Evolutionary conservation across 2,888 invertebrate genomes (phyloP), one percentile per base, ranked within the genome.

Genomic region (Oxystoma pomonae): DNA sequence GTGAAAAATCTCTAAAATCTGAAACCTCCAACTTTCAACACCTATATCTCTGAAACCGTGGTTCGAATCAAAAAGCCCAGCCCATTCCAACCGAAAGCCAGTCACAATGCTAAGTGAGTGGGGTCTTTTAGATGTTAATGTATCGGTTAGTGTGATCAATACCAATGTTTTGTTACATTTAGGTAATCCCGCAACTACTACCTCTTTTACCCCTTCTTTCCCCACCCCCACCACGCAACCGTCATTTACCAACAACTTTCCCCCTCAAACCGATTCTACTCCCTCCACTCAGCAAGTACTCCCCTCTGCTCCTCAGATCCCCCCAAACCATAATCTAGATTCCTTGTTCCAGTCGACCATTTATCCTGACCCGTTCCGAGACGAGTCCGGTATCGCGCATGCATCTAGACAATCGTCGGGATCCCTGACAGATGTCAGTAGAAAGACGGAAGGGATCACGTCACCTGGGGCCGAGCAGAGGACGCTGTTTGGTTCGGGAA

Each of bases 321-420:
- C n/a, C n/a, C n/a, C n/a, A n/a, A 81, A 81, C 52, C 81, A 82
- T 61, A 81, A 82, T 68, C 77, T 87, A 67, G 86, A 86, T 71
- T 85, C 84, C 68, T 79, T 89, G 58, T 89, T 89, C 74, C 86
- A 87, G 73, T 83, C 85, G 66, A 83, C 88, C 69, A 84, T 84
- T 51, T 89, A 87, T 80, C 88, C 89, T 18, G 89, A 89, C 82
- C 89, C 89, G 2, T 89, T 89, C 72, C 85, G 86, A 79, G 53
- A 53, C 19, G 53, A 53, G 7, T 19, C 53, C 7, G 66, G 68
- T 35, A n/a, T 55, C 66, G 65, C 52, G n/a, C 63, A 56, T 16
- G 19, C 57, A 20, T 1, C 18, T 20, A 16, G 59, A 22, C 17
- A 63, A 52, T 19, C 70, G 62, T 60, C 66, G 65, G 51, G 68